These are phyloP conservation scores for Molossus alvarezi DNA, from an alignment of 2,797 vertebrate species.

Conservation along the genomic window DNA sequence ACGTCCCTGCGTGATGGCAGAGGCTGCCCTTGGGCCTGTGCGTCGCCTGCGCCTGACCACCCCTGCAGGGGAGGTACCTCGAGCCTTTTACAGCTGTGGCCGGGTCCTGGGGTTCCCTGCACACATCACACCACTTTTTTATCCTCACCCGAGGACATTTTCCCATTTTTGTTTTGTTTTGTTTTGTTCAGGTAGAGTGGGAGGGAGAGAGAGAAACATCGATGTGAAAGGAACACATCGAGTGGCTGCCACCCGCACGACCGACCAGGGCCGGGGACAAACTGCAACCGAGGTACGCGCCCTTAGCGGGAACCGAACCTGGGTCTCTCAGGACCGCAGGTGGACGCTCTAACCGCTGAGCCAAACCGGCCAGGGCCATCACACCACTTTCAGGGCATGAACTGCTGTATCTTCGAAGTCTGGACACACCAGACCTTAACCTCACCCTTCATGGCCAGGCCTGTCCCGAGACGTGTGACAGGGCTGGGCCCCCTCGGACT, in stretches of 20 bases:
- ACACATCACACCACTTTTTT: rapidly evolving
- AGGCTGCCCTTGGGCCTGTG: rapidly evolving
- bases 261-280: too few relatives aligned
- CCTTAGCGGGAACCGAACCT: too few relatives aligned
- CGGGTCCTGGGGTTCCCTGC: rapidly evolving
- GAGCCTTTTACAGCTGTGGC: rapidly evolving
- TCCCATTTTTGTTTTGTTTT: too few relatives aligned
- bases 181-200: too few relatives aligned
- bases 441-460: rapidly evolving
- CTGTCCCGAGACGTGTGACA: not conserved
- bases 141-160: too few relatives aligned
- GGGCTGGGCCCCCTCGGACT: rapidly evolving
- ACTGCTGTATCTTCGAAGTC: rapidly evolving
- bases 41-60: rapidly evolving
- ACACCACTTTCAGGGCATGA: not conserved
- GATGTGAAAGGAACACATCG: too few relatives aligned
- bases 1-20: rapidly evolving
- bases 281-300: too few relatives aligned
- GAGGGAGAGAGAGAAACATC: too few relatives aligned
- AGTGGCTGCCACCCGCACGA: too few relatives aligned
- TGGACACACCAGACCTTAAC: rapidly evolving
- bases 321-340: too few relatives aligned
- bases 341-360: too few relatives aligned
- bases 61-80: not conserved
- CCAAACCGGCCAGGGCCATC: too few relatives aligned